A percentile compares a stretch with the other conserved stretches of the same genome.
phyloP scores from a whole-genome alignment of 2,113 vertebrate species.

The Pogona vitticeps region DNA sequence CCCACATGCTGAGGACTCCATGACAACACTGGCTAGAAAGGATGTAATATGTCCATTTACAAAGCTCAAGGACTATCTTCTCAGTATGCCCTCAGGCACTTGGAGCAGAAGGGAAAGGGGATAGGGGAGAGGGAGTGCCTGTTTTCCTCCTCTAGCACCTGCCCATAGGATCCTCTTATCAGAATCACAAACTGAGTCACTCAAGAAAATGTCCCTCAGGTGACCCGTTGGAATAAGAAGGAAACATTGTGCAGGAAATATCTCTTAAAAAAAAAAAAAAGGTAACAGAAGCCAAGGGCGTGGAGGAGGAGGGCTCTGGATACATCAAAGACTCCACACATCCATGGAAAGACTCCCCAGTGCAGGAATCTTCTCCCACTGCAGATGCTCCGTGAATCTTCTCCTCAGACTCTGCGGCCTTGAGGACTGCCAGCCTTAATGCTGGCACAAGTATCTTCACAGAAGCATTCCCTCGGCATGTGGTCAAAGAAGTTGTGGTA shows the following conservation, averaged over 20 bases:
- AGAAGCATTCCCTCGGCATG: accelerated
- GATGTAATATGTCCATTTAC: constrained; percentile 51
- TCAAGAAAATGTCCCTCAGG: neutral
- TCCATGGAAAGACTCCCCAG: neutral
- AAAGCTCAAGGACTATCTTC: constrained; percentile 36
- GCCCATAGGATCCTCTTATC: neutral
- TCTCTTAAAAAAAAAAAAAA: neutral
- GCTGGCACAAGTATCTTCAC: constrained; percentile 5
- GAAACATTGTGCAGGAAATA: neutral
- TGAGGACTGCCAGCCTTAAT: neutral
- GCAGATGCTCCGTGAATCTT: neutral
- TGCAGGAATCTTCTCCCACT: neutral
- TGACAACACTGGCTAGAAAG: neutral
- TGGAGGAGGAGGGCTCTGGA: neutral
- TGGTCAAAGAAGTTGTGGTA: neutral
- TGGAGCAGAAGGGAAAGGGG: accelerated
- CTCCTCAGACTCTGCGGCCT: neutral
- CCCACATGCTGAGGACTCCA: constrained; percentile 63
- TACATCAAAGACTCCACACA: neutral
- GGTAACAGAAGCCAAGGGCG: neutral
- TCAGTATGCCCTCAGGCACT: neutral
- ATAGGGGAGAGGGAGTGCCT: neutral
- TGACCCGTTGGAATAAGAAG: accelerated
- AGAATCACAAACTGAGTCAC: neutral
- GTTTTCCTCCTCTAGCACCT: neutral